Evolutionary conservation across 2,888 invertebrate species (phyloP).

Genomic region (Quadriops clusia): DNA sequence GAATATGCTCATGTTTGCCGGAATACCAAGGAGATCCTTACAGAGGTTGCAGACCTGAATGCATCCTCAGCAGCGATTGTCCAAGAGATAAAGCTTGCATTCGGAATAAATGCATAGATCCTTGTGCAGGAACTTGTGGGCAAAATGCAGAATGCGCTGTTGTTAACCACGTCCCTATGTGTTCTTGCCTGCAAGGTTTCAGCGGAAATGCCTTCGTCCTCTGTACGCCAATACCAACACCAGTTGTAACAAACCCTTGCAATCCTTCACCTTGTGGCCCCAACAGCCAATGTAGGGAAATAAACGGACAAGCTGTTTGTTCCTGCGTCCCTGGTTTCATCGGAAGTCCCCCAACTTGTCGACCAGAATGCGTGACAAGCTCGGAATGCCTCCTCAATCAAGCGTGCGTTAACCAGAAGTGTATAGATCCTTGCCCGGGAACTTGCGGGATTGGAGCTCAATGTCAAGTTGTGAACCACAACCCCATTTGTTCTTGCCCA

Average conservation of each 20-base stretch:
- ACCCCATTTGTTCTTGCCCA: constrained; percentile 45
- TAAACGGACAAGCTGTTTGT: constrained; percentile 44
- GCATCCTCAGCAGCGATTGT: constrained; percentile 57
- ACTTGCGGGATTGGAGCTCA: constrained; percentile 43
- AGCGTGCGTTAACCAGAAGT: constrained; percentile 49
- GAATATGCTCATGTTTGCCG: constrained; percentile 53
- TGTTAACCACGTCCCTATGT: constrained; percentile 62
- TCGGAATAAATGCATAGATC: constrained; percentile 58
- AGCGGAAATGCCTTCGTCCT: constrained; percentile 60
- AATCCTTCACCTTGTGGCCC: constrained; percentile 45
- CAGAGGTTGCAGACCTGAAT: constrained; percentile 57
- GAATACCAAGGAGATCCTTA: constrained; percentile 62
- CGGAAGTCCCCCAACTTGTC: constrained; percentile 45
- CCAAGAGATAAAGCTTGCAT: constrained; percentile 54
- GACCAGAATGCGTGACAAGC: constrained; percentile 48
- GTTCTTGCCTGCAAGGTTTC: constrained; percentile 42
- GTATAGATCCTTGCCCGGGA: constrained; percentile 47
- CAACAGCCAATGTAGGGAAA: constrained; percentile 43
- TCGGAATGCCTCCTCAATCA: constrained; percentile 42
- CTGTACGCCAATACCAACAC: constrained; percentile 42
- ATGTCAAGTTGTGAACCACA: constrained; percentile 47
- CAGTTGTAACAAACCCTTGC: constrained; percentile 36
- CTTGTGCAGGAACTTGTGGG: constrained; percentile 64
- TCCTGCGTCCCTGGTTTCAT: constrained; percentile 44
- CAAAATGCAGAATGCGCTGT: constrained; percentile 58